phyloP scores from a whole-genome alignment of 2,113 vertebrate genomes.

The Thunnus maccoyii region DNA sequence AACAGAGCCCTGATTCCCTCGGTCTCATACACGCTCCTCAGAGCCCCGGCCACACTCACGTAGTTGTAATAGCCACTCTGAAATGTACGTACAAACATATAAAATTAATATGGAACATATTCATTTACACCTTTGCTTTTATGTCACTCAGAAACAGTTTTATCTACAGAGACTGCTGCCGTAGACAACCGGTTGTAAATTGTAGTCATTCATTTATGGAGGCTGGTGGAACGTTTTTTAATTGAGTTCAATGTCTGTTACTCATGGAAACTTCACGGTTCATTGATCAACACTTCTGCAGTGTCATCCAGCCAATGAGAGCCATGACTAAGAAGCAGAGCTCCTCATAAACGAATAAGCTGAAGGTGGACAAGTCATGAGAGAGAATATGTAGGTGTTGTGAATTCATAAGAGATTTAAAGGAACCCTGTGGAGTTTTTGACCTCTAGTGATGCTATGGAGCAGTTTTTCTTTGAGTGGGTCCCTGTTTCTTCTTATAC shows the following conservation, averaged over 20 bases:
- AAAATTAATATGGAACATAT: not conserved
- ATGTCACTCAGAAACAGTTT: not conserved
- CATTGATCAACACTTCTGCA: not conserved
- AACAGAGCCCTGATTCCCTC: slow-evolving; percentile 93
- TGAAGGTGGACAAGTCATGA: not conserved
- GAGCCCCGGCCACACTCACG: slow-evolving; percentile 87
- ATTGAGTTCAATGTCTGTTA: slow-evolving; percentile 7
- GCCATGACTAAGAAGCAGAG: too few relatives aligned
- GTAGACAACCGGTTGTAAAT: not conserved
- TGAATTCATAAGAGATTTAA: not conserved
- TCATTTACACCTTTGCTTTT: not conserved
- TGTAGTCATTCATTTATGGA: not conserved
- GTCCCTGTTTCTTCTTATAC: too few relatives aligned
- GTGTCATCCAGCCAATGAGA: not conserved
- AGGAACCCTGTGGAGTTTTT: too few relatives aligned
- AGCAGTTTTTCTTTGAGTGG: too few relatives aligned
- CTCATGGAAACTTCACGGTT: not conserved
- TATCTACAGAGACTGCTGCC: not conserved
- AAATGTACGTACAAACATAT: slow-evolving; percentile 31
- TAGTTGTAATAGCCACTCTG: slow-evolving; percentile 94
- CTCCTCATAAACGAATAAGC: not conserved
- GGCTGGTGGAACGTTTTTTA: not conserved
- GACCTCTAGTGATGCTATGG: too few relatives aligned
- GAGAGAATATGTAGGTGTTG: not conserved
- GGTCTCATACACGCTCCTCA: slow-evolving; percentile 89